A percentile compares a stretch with the other conserved stretches of the same genome.
Conservation (phyloP, 2,888 invertebrate genomes). For the Tipula unca region DNA sequence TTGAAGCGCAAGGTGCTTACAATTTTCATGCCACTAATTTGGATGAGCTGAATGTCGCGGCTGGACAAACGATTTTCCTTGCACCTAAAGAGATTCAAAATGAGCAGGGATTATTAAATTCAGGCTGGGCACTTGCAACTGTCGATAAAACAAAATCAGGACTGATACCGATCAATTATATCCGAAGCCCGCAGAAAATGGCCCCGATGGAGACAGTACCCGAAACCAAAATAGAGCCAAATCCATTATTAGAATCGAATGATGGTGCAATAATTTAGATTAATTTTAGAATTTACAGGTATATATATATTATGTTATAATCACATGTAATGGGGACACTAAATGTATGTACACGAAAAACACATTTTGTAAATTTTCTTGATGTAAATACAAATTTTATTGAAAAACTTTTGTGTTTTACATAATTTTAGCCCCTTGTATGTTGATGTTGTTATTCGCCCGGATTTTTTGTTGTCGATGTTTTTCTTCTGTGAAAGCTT, state of each 20-base stretch:
- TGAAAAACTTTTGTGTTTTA: constrained; percentile 30
- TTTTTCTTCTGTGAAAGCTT: constrained; percentile 79
- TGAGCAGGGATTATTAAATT: constrained; percentile 50
- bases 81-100: constrained; percentile 79
- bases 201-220: neutral
- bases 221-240: neutral
- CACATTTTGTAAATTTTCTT: neutral
- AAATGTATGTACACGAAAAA: neutral
- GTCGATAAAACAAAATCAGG: constrained; percentile 51
- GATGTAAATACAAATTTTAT: neutral
- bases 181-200: constrained; percentile 28
- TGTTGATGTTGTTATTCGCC: constrained; percentile 64
- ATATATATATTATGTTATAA: neutral
- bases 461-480: constrained; percentile 69
- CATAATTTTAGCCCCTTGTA: constrained; percentile 62
- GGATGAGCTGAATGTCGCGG: constrained; percentile 67
- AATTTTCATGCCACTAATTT: constrained; percentile 63
- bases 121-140: constrained; percentile 60
- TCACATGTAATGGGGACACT: neutral
- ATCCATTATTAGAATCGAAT: neutral
- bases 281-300: neutral
- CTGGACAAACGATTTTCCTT: constrained; percentile 67
- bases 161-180: constrained; percentile 56
- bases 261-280: neutral
- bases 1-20: constrained; percentile 59